phyloP scores from a whole-genome alignment of 2,113 vertebrate genomes.

The Hippocampus abdominalis region DNA sequence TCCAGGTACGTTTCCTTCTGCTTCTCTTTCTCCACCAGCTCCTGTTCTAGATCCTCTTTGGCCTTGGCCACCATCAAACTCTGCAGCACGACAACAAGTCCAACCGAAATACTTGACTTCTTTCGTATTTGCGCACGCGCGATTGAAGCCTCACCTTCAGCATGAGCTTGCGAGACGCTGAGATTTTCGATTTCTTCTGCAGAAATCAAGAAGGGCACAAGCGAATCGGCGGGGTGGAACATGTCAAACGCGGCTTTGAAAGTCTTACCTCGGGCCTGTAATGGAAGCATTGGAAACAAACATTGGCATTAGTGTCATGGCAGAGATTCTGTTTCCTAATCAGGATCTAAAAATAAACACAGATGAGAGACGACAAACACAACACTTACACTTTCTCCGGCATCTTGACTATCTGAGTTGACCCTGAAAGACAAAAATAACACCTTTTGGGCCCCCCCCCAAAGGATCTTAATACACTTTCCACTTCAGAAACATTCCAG shows the following conservation, averaged over 20 bases:
- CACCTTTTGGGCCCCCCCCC: slow-evolving; percentile 26
- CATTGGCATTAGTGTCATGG: neutral
- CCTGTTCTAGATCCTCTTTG: slow-evolving; percentile 89
- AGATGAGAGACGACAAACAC: slow-evolving; percentile 31
- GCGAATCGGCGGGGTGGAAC: neutral
- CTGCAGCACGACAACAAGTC: slow-evolving; percentile 53
- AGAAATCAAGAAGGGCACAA: neutral
- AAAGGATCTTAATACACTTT: slow-evolving; percentile 29
- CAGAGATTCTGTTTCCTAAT: neutral
- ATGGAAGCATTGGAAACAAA: neutral
- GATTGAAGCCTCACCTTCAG: slow-evolving; percentile 76
- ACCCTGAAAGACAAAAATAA: slow-evolving; percentile 72
- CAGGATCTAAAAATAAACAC: slow-evolving; percentile 30
- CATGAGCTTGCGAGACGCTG: slow-evolving; percentile 92
- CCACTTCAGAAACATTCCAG: slow-evolving; percentile 19
- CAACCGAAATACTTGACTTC: neutral
- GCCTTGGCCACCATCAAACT: slow-evolving; percentile 93
- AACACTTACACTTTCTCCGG: slow-evolving; percentile 71
- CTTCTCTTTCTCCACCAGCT: slow-evolving; percentile 80
- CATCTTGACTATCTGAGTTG: slow-evolving; percentile 61
- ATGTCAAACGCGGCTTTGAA: neutral
- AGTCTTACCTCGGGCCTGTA: slow-evolving; percentile 69
- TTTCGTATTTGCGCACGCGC: neutral
- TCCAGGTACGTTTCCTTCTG: slow-evolving; percentile 84
- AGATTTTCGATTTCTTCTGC: slow-evolving; percentile 91